Conservation (phyloP, 2,113 vertebrate genomes). For the Gallinago jamesoni region DNA sequence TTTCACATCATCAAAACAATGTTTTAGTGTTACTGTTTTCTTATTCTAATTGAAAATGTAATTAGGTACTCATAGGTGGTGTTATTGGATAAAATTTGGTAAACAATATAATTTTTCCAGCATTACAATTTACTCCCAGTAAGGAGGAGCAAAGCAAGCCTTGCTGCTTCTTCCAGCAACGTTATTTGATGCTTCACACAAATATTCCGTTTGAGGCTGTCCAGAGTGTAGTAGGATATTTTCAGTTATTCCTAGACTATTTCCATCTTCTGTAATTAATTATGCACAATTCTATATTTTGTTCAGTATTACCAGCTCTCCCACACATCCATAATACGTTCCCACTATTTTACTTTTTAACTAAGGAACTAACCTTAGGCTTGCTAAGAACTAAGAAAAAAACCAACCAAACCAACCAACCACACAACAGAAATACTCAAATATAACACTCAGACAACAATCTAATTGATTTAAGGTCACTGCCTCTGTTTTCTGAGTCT, state of each 20-base stretch:
- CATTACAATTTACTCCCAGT: not conserved
- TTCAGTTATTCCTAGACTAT: not conserved
- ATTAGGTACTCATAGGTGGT: not conserved
- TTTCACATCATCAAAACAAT: not conserved
- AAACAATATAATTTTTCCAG: not conserved
- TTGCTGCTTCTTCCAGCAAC: not conserved
- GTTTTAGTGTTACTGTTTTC: not conserved
- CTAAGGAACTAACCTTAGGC: not conserved
- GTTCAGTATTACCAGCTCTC: not conserved
- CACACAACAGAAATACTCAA: not conserved
- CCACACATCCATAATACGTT: not conserved
- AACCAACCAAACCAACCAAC: no score
- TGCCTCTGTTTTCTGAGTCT: not conserved
- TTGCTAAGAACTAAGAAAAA: not conserved
- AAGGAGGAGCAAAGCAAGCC: not conserved
- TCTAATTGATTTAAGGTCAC: not conserved
- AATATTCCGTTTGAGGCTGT: not conserved
- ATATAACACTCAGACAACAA: not conserved
- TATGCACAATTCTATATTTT: not conserved
- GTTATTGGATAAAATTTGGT: not conserved
- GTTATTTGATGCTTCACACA: not conserved
- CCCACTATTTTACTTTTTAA: not conserved
- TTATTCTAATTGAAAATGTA: constrained; percentile 3
- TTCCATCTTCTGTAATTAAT: constrained; percentile 28
- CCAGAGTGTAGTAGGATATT: not conserved